Evolutionary conservation across 2,113 vertebrate genomes (phyloP).

Genomic region (Neolamprologus tretocephalus): DNA sequence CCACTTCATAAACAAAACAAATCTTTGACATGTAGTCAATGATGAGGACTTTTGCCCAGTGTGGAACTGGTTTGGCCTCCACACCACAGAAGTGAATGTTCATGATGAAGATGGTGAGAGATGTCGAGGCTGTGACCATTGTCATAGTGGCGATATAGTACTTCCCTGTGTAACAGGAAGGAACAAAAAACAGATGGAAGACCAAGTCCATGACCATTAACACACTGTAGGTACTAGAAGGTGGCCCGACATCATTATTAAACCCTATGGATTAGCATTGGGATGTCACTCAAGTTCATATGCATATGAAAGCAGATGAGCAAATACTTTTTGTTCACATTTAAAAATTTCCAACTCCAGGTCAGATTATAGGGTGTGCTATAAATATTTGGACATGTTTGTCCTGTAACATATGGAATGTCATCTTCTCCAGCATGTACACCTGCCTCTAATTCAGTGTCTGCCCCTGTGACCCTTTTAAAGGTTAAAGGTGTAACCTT

Average conservation of each 20-base stretch:
- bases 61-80: slow-evolving; percentile 90
- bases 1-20: slow-evolving; percentile 94
- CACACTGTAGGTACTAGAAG: neutral
- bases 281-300: neutral
- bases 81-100: slow-evolving; percentile 95
- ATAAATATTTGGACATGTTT: neutral
- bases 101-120: slow-evolving; percentile 97
- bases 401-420: neutral
- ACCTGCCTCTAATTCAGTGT: neutral
- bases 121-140: slow-evolving; percentile 94
- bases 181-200: neutral
- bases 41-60: slow-evolving; percentile 91
- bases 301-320: neutral
- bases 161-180: slow-evolving; percentile 76
- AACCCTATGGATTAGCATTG: neutral
- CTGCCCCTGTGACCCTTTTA: neutral
- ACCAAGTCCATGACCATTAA: neutral
- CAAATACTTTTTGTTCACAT: neutral
- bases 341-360: neutral
- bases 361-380: neutral
- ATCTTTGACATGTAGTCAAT: slow-evolving; percentile 96
- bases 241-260: neutral
- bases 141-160: slow-evolving; percentile 99
- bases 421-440: neutral
- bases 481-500: neutral